Conservation (phyloP, 2,797 vertebrate species). For the Sebastolobus alascanus region DNA sequence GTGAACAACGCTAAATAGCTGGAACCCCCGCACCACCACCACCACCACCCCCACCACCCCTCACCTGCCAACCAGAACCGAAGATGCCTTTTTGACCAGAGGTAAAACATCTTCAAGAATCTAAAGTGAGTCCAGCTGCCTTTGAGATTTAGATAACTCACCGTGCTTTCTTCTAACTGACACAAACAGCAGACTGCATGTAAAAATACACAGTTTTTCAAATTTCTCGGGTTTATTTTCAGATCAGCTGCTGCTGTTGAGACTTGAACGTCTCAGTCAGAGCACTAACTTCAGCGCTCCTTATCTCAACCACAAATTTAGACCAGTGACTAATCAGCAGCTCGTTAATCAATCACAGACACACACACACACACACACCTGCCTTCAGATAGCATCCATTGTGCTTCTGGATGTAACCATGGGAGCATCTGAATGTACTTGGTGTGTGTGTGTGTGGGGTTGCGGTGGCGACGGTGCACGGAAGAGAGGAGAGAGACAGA, state of each 20-base stretch:
- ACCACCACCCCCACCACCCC: background rate
- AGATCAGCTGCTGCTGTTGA: background rate
- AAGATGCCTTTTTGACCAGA: background rate
- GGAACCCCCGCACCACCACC: background rate
- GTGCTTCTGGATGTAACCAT: conserved; percentile 9
- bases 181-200: background rate
- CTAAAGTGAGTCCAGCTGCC: background rate
- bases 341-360: conserved; percentile 37
- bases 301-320: conserved; percentile 44
- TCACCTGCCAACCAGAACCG: background rate
- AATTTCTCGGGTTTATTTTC: background rate
- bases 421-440: background rate
- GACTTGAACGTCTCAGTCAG: background rate
- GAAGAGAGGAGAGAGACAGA: conserved; percentile 33
- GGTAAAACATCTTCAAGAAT: background rate
- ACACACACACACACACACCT: background rate
- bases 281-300: conserved; percentile 33
- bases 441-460: conserved; percentile 25
- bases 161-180: background rate
- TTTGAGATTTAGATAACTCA: background rate
- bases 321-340: conserved; percentile 38
- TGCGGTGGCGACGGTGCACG: conserved; percentile 19
- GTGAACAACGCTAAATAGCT: background rate
- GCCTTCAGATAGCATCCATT: background rate
- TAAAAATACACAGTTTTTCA: background rate